Conservation (phyloP, 2,888 invertebrate species). For the Epirrhoe alternata region DNA sequence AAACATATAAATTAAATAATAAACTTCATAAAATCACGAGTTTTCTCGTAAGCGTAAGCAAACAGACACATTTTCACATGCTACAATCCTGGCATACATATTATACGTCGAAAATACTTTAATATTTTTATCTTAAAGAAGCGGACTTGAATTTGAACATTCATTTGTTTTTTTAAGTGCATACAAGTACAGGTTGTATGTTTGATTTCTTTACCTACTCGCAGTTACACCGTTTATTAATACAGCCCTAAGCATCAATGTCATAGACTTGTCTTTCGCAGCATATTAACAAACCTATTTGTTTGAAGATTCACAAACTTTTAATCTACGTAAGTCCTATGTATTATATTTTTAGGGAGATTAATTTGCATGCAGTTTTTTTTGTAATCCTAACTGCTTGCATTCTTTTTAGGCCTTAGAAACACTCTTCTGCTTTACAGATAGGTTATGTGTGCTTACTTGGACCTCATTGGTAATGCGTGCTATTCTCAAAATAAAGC, state of each 20-base stretch:
- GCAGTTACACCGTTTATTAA: not conserved
- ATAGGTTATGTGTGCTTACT: not conserved
- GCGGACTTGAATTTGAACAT: no score
- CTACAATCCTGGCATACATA: no score
- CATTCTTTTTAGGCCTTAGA: not conserved
- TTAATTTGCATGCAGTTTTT: not conserved
- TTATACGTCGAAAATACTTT: no score
- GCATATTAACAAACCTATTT: not conserved
- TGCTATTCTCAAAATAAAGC: not conserved
- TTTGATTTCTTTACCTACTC: not conserved
- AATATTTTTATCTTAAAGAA: no score
- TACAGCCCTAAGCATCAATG: not conserved
- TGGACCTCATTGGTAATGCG: not conserved
- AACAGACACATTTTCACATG: no score
- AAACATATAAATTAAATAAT: no score
- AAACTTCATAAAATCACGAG: no score
- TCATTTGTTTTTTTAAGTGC: no score
- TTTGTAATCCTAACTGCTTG: not conserved
- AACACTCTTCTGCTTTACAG: not conserved
- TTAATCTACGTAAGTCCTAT: conserved; percentile 1
- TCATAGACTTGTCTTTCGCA: not conserved
- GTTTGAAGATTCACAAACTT: not conserved
- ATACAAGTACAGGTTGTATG: not conserved
- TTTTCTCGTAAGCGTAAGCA: no score
- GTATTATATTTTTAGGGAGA: not conserved